Percentiles rank a stretch among this genome's conserved stretches.
Evolutionary conservation across 1,140 invertebrate genomes (phyloP).

Genomic region (Achroia grisella): DNA sequence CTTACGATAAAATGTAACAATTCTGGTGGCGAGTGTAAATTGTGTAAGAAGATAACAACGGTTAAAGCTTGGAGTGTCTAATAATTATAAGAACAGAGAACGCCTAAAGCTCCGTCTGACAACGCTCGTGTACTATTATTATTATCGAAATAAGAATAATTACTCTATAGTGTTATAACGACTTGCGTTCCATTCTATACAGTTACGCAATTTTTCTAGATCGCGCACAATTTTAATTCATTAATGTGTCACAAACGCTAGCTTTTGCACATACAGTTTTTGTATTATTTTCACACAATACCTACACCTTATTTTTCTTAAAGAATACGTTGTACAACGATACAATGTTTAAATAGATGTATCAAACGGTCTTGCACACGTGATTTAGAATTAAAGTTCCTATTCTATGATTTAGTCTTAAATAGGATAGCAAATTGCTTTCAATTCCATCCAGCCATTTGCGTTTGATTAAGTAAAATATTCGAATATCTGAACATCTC

Average conservation of each 20-base stretch:
- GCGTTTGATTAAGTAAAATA: no score
- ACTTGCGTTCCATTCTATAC: slow-evolving; percentile 9
- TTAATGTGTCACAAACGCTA: slow-evolving; percentile 2
- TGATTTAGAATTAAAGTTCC: no score
- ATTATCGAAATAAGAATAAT: slow-evolving; percentile 23
- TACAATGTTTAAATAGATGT: no score
- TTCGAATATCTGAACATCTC: no score
- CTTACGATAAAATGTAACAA: no score
- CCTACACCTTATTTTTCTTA: neutral
- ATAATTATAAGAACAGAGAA: slow-evolving; percentile 38
- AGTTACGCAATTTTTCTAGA: slow-evolving; percentile 5
- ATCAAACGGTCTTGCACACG: no score
- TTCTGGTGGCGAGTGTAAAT: slow-evolving; percentile 6
- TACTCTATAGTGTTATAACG: slow-evolving; percentile 22
- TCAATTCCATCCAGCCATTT: no score
- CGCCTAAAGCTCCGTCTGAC: slow-evolving; percentile 28
- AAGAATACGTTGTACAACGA: neutral
- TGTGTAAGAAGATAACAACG: slow-evolving; percentile 27
- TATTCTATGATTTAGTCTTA: no score
- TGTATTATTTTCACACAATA: neutral
- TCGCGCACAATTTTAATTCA: neutral
- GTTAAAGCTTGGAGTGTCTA: slow-evolving; percentile 19
- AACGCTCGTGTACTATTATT: slow-evolving; percentile 14
- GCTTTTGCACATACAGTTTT: neutral
- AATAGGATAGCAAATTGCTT: no score